Conservation (phyloP, 1,140 invertebrate genomes). For the Oryzaephilus surinamensis region DNA sequence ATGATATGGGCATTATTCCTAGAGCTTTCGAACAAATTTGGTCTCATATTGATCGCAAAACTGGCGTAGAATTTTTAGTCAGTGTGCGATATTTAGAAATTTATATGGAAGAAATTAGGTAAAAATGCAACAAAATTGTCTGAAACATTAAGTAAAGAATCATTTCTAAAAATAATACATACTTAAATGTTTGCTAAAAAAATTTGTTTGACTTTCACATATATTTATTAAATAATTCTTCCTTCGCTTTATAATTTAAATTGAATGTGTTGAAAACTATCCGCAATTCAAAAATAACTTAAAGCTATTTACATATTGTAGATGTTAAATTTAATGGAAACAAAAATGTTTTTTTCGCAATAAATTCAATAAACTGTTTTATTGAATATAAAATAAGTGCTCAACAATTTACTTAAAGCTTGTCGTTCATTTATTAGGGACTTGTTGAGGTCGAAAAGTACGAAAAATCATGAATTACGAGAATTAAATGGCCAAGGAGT, state of each 20-base stretch:
- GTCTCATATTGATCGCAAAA: conserved; percentile 73
- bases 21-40: conserved; percentile 95
- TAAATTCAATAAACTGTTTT: neutral
- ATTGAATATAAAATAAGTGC: neutral
- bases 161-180: no score
- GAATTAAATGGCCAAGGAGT: conserved; percentile 67
- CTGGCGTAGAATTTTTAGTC: conserved; percentile 84
- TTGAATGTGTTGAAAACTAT: no score
- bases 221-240: no score
- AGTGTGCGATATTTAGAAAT: conserved; percentile 90
- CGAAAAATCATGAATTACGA: conserved; percentile 56
- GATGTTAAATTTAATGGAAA: no score
- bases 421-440: conserved; percentile 59
- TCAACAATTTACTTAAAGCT: conserved; percentile 3
- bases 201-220: no score
- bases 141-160: no score
- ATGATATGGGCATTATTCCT: conserved; percentile 78
- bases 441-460: conserved; percentile 74
- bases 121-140: no score
- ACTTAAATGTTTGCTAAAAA: no score
- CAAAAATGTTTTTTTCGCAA: no score
- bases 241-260: no score
- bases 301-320: no score
- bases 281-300: no score
- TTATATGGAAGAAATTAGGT: conserved; percentile 79